Evolutionary conservation across 2,888 invertebrate genomes (phyloP), one percentile per base, ranked within the genome.

Genomic region (Tridacna crocea): DNA sequence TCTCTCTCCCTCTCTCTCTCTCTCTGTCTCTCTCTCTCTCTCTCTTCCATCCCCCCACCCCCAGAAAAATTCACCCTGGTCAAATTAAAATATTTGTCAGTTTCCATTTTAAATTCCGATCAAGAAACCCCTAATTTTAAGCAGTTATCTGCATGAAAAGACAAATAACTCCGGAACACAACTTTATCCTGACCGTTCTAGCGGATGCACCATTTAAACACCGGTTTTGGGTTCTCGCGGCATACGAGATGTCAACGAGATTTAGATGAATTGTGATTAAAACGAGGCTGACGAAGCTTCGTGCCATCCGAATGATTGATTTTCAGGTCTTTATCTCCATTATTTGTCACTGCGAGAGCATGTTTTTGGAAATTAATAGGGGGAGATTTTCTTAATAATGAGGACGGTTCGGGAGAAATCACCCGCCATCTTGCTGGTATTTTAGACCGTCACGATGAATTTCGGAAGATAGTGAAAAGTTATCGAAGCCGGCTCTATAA

Each of bases 231-330:
- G 68, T 47, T 72, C 46, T 51, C 72, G 72, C 27, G 17, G 66
- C 61, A 22, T 65, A 77, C 77, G 77, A 77, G 77, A 77, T 80
- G 80, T 80, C 80, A 72, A 76, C 80, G 76, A 55, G 48, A 55
- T 36, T 76, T 80, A 68, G 80, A 80, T 80, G 47, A 76, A 80
- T 80, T 63, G 73, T 46, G 65, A 63, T 61, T 76, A 58, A 36
- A 58, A 13, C 36, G 55, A 58, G 27, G 17, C 36, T 58, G 58
- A 60, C 47, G 58, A 26, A 17, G 55, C 72, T 72, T 48, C 68
- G 68, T 68, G 68, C 68, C 68, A 68, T 47, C n/a, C n/a, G 19
- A 19, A 27, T 68, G 68, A 68, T 68, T 68, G 68, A 68, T 68
- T 68, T 68, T 47, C 8, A 19, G 68, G 46, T n/a, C 68, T 24